These are phyloP conservation scores for Leptopilina syphax DNA, from an alignment of 2,888 invertebrate species.

Conservation along the genomic window DNA sequence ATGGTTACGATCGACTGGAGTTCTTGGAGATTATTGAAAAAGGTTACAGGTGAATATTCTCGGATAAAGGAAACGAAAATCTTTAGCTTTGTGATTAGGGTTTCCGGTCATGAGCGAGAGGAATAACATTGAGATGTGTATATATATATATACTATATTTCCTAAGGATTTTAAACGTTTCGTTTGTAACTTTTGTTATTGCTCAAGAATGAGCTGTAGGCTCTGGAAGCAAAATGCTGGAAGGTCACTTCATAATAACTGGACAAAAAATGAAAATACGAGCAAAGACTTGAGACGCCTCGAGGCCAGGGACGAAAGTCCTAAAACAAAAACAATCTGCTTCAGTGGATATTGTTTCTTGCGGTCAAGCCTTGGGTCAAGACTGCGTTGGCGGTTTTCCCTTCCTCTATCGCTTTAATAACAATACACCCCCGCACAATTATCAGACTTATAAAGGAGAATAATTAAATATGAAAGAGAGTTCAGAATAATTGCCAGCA, in stretches of 20 bases:
- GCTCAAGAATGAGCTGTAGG: conserved; percentile 5
- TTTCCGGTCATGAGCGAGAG: neutral
- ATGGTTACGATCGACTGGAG: neutral
- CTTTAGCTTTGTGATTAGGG: conserved; percentile 26
- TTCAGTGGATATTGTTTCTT: conserved; percentile 37
- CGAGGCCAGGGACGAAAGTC: conserved; percentile 29
- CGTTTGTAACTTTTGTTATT: conserved; percentile 26
- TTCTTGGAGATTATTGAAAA: neutral
- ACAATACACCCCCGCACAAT: conserved; percentile 38
- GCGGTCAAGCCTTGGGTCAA: conserved; percentile 40
- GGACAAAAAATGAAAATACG: conserved; percentile 39
- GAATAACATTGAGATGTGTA: neutral
- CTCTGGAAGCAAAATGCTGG: neutral
- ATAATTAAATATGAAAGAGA: conserved; percentile 26
- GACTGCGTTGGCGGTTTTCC: conserved; percentile 24
- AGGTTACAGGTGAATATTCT: conserved; percentile 10
- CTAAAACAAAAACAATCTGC: conserved; percentile 40
- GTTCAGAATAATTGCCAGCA: conserved; percentile 9
- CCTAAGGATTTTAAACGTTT: conserved; percentile 20
- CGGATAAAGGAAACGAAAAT: conserved; percentile 18
- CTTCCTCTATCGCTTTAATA: conserved; percentile 12
- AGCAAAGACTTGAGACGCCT: conserved; percentile 31
- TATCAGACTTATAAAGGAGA: conserved; percentile 19
- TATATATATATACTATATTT: neutral
- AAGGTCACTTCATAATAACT: conserved; percentile 38